These are phyloP conservation scores for Zeus faber DNA, from an alignment of 2,113 vertebrate species.

Conservation along the genomic window DNA sequence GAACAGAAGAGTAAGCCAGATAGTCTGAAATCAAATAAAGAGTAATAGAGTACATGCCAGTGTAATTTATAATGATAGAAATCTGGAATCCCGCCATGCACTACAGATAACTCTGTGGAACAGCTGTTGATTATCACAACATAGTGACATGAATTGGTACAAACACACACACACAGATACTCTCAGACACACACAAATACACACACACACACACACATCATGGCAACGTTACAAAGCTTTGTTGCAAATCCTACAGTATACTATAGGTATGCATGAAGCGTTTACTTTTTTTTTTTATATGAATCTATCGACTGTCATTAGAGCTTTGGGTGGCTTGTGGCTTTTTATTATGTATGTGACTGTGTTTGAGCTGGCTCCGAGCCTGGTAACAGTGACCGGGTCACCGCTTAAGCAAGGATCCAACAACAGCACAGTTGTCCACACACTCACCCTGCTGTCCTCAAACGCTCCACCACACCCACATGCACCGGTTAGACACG, in stretches of 20 bases:
- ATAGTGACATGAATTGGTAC: neutral
- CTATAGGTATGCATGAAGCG: too few relatives aligned
- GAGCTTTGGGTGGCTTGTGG: too few relatives aligned
- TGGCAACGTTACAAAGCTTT: too few relatives aligned
- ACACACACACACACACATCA: conserved; percentile 3
- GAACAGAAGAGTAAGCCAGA: too few relatives aligned
- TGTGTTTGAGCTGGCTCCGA: too few relatives aligned
- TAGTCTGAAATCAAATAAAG: conserved; percentile 25
- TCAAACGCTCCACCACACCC: neutral
- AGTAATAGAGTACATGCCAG: conserved; percentile 6
- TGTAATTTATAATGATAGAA: conserved; percentile 36
- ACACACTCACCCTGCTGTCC: neutral
- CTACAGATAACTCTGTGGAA: conserved; percentile 37
- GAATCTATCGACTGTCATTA: too few relatives aligned
- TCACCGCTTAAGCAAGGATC: too few relatives aligned
- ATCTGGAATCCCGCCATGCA: conserved; percentile 37
- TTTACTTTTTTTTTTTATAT: too few relatives aligned
- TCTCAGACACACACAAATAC: neutral
- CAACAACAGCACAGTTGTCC: too few relatives aligned
- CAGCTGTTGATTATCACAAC: conserved; percentile 46
- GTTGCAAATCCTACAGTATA: too few relatives aligned
- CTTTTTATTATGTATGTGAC: too few relatives aligned
- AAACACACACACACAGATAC: neutral
- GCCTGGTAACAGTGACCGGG: too few relatives aligned
- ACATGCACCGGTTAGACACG: neutral